Evolutionary conservation across 2,888 invertebrate genomes (phyloP).

Genomic region (Rhyacophila evoluta): DNA sequence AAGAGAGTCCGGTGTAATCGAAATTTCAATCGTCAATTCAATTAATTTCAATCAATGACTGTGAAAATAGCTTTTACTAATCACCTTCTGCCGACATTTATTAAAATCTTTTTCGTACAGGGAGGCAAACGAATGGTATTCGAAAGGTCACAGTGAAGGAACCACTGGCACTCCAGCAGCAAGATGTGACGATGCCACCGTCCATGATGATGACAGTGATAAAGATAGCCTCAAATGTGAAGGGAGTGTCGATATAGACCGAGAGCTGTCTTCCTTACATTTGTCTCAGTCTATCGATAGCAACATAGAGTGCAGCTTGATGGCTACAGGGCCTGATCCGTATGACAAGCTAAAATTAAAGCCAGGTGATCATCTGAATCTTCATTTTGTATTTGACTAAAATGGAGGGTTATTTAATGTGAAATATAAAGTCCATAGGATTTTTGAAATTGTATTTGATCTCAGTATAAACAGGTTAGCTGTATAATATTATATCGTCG

Average conservation of each 20-base stretch:
- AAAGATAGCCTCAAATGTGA: constrained; percentile 48
- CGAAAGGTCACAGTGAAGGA: neutral
- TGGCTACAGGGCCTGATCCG: constrained; percentile 64
- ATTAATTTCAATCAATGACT: no score
- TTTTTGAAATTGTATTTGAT: no score
- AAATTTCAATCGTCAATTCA: no score
- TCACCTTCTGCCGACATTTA: no score
- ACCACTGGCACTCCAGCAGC: neutral
- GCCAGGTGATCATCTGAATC: no score
- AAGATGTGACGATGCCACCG: neutral
- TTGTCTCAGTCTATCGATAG: constrained; percentile 54
- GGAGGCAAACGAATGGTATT: neutral
- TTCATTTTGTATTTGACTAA: no score
- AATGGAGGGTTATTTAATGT: no score
- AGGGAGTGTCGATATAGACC: constrained; percentile 54
- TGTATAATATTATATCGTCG: no score
- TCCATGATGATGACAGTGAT: constrained; percentile 36
- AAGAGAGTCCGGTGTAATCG: no score
- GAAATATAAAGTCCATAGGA: no score
- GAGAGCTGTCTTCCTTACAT: constrained; percentile 60
- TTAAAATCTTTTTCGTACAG: neutral
- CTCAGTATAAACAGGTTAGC: no score
- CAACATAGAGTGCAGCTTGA: constrained; percentile 57
- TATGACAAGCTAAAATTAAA: constrained; percentile 64
- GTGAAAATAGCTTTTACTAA: no score